These are phyloP conservation scores for Lepidocolaptes lacrymiger DNA, from an alignment of 2,797 vertebrate species.

Conservation along the genomic window DNA sequence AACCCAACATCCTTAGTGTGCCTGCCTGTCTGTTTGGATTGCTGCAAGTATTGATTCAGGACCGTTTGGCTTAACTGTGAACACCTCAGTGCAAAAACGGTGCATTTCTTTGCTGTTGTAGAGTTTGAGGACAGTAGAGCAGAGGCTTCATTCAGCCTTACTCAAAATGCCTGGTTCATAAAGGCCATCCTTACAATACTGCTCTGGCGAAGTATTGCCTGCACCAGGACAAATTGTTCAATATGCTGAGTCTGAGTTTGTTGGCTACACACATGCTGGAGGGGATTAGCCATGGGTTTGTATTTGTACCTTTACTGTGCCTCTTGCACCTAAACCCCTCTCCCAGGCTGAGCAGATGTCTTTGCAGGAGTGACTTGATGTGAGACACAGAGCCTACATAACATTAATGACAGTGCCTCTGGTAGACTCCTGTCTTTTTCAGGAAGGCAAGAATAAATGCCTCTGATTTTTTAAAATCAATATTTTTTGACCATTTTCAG, in stretches of 20 bases:
- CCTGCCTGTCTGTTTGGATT: background rate
- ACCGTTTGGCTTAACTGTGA: background rate
- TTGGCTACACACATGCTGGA: background rate
- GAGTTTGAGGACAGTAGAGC: background rate
- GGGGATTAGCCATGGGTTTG: background rate
- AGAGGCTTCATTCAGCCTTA: background rate
- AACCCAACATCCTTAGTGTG: background rate
- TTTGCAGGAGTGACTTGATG: background rate
- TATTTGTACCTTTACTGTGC: background rate
- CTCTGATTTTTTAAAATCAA: background rate
- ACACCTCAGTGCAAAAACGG: background rate
- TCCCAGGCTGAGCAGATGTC: background rate
- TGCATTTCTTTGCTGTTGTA: background rate
- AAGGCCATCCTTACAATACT: background rate
- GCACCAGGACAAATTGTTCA: background rate
- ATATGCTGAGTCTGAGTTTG: background rate
- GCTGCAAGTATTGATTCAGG: background rate
- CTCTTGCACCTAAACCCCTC: background rate
- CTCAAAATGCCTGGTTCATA: background rate
- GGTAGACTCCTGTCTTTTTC: background rate
- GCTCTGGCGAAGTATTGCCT: background rate
- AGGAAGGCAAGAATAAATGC: background rate
- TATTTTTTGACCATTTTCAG: background rate
- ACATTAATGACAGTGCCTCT: background rate
- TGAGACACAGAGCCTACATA: background rate